Percentiles rank a stretch among this genome's conserved stretches.
These are phyloP conservation scores for Lophotis ruficrista DNA, from an alignment of 2,113 vertebrate genomes.

Conservation along the genomic window DNA sequence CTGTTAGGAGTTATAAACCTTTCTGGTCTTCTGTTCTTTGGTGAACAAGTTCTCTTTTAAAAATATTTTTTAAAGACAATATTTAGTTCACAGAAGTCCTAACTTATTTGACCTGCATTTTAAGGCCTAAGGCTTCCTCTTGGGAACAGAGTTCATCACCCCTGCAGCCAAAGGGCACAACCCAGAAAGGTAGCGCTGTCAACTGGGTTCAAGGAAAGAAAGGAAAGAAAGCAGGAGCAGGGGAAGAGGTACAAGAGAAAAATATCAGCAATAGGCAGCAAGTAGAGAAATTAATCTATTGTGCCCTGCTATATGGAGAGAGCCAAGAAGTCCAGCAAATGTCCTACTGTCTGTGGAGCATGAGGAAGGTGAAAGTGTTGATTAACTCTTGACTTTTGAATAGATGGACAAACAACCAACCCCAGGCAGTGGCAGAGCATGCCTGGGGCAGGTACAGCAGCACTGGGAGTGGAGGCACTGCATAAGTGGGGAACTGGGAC, in stretches of 20 bases:
- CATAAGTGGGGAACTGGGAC: not conserved
- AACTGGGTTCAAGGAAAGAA: not conserved
- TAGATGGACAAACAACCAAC: not conserved
- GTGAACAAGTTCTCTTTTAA: constrained; percentile 6
- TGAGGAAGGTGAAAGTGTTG: not conserved
- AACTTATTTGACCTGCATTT: not conserved
- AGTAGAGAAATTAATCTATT: not conserved
- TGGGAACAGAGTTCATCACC: not conserved
- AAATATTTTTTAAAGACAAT: not conserved
- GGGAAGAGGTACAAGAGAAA: not conserved
- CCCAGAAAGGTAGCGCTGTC: not conserved
- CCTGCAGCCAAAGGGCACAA: not conserved
- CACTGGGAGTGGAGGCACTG: not conserved
- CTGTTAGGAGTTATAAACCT: constrained; percentile 22
- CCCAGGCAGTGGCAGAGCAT: not conserved
- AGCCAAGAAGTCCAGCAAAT: not conserved
- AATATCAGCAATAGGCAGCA: not conserved
- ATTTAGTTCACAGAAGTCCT: not conserved
- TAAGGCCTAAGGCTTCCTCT: not conserved
- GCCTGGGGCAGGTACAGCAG: not conserved
- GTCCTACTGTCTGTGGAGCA: not conserved
- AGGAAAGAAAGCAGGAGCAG: not conserved
- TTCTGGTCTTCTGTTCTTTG: not conserved
- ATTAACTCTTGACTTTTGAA: not conserved
- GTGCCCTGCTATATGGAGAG: not conserved